These are phyloP conservation scores for Desmodus rotundus DNA, from an alignment of 2,113 vertebrate genomes.

Conservation along the genomic window DNA sequence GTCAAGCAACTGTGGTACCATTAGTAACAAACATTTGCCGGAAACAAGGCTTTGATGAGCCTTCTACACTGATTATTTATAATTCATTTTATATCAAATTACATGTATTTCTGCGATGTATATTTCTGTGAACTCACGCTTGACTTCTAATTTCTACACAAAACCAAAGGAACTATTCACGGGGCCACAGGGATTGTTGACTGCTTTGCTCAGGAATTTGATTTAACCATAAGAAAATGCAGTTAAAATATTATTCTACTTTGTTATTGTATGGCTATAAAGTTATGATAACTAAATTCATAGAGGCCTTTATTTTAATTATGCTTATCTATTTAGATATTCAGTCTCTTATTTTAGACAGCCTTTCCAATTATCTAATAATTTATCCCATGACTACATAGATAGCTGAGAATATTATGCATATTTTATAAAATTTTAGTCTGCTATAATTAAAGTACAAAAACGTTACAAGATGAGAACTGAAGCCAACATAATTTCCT, in stretches of 20 bases:
- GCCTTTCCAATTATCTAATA: neutral
- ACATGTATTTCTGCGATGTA: neutral
- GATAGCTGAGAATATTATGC: neutral
- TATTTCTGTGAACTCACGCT: neutral
- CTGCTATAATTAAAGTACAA: neutral
- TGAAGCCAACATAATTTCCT: neutral
- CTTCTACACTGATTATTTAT: neutral
- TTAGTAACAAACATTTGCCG: neutral
- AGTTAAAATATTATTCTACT: neutral
- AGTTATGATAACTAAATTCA: neutral
- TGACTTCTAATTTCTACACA: neutral
- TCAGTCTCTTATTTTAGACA: neutral
- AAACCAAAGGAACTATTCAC: neutral
- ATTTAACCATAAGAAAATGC: neutral
- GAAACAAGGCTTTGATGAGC: neutral
- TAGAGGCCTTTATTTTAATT: neutral
- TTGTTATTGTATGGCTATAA: neutral
- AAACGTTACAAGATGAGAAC: neutral
- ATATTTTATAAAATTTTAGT: neutral
- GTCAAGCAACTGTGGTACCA: neutral
- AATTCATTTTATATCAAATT: neutral
- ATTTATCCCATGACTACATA: neutral
- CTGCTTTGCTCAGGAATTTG: neutral
- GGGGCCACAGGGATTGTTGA: neutral
- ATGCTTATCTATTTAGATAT: neutral